These are phyloP conservation scores for Alethe castanea DNA, from an alignment of 2,113 vertebrate species.

Conservation along the genomic window DNA sequence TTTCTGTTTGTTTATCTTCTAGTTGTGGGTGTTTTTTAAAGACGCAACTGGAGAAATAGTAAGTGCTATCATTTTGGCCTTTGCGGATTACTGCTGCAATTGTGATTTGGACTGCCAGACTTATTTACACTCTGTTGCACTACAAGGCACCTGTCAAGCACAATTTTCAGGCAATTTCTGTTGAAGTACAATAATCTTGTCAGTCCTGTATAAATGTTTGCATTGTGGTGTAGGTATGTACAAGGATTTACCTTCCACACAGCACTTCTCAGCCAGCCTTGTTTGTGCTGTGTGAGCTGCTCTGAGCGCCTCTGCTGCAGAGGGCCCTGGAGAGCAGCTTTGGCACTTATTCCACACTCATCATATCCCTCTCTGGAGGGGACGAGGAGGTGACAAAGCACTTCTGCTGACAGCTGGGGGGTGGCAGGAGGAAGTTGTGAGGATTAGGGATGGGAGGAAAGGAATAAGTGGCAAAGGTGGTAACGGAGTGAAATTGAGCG, in stretches of 20 bases:
- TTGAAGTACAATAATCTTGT: background rate
- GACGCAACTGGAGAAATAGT: background rate
- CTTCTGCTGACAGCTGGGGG: constrained; percentile 26
- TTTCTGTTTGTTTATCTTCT: background rate
- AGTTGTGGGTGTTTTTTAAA: background rate
- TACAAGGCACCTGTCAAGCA: background rate
- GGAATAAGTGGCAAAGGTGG: background rate
- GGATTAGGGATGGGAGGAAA: background rate
- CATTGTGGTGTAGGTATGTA: background rate
- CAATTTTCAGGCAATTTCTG: background rate
- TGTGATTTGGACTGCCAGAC: background rate
- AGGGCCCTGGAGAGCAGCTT: background rate
- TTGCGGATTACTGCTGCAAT: background rate
- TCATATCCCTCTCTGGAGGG: background rate
- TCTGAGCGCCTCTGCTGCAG: background rate
- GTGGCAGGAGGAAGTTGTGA: constrained; percentile 21
- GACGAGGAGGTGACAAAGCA: constrained; percentile 45
- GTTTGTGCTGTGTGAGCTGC: background rate
- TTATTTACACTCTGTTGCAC: background rate
- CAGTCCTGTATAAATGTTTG: background rate
- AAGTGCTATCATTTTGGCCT: background rate
- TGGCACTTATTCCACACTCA: constrained; percentile 14
- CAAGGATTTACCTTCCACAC: background rate
- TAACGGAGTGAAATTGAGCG: background rate
- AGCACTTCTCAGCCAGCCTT: background rate